phyloP scores from a whole-genome alignment of 2,888 invertebrate species.

The Nomada fucata region DNA sequence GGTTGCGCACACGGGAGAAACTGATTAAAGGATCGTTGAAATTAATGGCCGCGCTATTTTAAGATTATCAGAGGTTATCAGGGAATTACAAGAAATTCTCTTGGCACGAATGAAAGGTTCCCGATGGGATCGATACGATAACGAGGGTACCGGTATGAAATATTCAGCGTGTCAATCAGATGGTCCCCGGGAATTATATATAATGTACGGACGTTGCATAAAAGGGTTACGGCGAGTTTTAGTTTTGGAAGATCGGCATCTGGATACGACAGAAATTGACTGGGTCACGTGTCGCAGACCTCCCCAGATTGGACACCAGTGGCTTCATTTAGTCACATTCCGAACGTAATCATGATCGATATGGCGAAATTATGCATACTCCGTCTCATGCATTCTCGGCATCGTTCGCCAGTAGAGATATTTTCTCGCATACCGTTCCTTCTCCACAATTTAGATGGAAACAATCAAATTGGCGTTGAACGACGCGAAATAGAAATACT shows the following conservation, averaged over 20 bases:
- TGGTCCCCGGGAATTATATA: no score
- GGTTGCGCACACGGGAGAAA: not conserved
- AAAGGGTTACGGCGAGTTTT: no score
- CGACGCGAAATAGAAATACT: not conserved
- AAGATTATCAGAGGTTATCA: no score
- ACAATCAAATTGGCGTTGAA: not conserved
- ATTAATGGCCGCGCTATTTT: not conserved
- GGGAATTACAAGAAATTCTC: no score
- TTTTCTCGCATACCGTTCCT: constrained; percentile 11
- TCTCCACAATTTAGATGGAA: not conserved
- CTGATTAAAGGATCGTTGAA: not conserved
- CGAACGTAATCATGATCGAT: constrained; percentile 33
- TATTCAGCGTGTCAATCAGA: no score
- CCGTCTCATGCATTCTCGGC: constrained; percentile 20
- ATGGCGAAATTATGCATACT: constrained; percentile 33
- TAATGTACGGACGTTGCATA: no score
- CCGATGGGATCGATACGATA: no score
- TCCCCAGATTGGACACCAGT: not conserved
- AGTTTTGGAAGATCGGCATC: no score
- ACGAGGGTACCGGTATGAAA: no score
- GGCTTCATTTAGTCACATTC: constrained; percentile 24
- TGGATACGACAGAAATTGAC: not conserved
- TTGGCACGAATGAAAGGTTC: no score
- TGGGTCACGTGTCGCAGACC: not conserved
- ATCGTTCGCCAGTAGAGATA: constrained; percentile 14